These are phyloP conservation scores for Rhagoletis pomonella DNA, from an alignment of 1,140 invertebrate species.

Conservation along the genomic window DNA sequence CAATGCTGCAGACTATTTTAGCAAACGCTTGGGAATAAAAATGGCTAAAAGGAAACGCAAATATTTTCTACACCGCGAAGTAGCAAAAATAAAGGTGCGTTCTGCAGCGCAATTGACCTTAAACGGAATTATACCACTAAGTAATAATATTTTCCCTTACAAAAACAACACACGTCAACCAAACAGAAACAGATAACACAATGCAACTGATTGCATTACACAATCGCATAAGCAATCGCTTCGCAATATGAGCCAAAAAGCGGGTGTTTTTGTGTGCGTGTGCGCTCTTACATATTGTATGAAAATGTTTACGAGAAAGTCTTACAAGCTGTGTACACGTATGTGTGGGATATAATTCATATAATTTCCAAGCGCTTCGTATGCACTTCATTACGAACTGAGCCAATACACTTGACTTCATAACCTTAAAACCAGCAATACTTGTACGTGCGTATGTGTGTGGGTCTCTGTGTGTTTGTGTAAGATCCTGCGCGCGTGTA, in stretches of 20 bases:
- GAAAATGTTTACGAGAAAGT: neutral
- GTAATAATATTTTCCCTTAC: neutral
- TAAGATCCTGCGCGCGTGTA: constrained; percentile 3
- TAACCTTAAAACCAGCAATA: neutral
- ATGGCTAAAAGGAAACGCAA: neutral
- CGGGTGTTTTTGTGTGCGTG: neutral
- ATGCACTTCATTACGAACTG: constrained; percentile 17
- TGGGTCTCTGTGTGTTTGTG: neutral
- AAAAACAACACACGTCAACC: neutral
- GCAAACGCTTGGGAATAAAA: neutral
- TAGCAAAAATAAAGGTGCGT: neutral
- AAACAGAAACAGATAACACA: neutral
- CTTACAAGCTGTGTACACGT: neutral
- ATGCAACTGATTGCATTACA: constrained; percentile 43
- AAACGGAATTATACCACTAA: constrained; percentile 41
- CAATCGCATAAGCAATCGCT: neutral
- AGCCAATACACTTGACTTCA: constrained; percentile 15
- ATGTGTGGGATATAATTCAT: neutral
- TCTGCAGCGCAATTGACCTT: constrained; percentile 1
- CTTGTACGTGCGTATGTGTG: neutral
- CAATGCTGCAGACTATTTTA: constrained; percentile 11
- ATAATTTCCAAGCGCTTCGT: neutral
- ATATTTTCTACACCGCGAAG: neutral
- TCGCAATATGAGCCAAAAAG: neutral
- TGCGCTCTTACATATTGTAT: neutral